These are phyloP conservation scores for Leucoraja erinaceus DNA, from an alignment of 2,113 vertebrate species.

Conservation along the genomic window DNA sequence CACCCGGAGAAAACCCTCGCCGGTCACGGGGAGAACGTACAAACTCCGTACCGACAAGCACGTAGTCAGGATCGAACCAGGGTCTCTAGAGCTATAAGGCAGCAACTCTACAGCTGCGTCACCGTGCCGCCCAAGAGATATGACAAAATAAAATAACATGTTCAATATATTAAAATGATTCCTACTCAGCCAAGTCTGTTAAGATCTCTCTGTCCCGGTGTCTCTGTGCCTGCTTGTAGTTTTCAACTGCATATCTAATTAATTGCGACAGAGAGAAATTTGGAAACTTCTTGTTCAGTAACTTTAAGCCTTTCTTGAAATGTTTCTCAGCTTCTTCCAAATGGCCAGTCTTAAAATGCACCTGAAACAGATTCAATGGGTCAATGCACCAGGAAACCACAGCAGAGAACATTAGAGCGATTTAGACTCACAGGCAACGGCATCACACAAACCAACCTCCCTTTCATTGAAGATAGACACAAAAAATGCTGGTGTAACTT, in stretches of 20 bases:
- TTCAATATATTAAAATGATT: not conserved
- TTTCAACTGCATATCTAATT: not conserved
- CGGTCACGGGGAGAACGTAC: too few species aligned
- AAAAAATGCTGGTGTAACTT: too few species aligned
- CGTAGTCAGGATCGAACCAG: too few species aligned
- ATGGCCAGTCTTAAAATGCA: not conserved
- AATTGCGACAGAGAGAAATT: not conserved
- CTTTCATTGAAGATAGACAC: too few species aligned
- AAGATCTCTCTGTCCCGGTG: not conserved
- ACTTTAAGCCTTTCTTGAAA: constrained; percentile 12
- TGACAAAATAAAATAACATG: not conserved
- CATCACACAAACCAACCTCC: too few species aligned
- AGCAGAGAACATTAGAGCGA: not conserved
- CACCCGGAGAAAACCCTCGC: too few species aligned
- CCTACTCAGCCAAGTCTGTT: not conserved
- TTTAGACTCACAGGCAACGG: too few species aligned
- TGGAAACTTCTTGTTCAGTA: constrained; percentile 27
- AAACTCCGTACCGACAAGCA: too few species aligned
- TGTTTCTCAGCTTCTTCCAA: not conserved
- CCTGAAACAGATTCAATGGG: not conserved
- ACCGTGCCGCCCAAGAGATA: too few species aligned
- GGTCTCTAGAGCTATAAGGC: too few species aligned
- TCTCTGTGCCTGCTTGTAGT: constrained; percentile 5
- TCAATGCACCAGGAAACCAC: not conserved
- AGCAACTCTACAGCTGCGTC: too few species aligned